Percentiles rank a stretch among this genome's conserved stretches.
Evolutionary conservation across 2,113 vertebrate genomes (phyloP).

Genomic region (Notechis scutatus): DNA sequence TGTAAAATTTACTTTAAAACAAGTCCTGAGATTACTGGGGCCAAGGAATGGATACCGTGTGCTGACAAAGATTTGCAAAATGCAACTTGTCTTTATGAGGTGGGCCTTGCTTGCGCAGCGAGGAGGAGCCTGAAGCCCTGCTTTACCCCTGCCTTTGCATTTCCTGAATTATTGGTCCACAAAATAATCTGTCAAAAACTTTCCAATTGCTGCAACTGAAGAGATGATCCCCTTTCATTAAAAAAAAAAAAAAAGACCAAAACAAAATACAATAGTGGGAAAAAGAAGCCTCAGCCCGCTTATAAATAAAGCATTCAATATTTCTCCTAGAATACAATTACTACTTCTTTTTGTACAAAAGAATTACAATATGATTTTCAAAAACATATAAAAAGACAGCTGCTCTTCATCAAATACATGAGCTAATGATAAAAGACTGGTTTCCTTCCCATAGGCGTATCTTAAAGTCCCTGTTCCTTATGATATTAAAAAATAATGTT

Average conservation of each 20-base stretch:
- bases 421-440: constrained; percentile 81
- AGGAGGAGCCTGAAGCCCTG: constrained; percentile 72
- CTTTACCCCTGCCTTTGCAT: constrained; percentile 73
- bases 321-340: constrained; percentile 85
- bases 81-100: constrained; percentile 70
- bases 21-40: constrained; percentile 78
- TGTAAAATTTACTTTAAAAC: constrained; percentile 51
- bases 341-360: constrained; percentile 85
- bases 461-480: constrained; percentile 73
- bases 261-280: neutral
- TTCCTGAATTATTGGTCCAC: constrained; percentile 89
- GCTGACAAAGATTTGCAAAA: constrained; percentile 66
- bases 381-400: constrained; percentile 87
- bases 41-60: constrained; percentile 68
- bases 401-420: constrained; percentile 83
- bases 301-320: constrained; percentile 87
- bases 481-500: constrained; percentile 70
- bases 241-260: constrained; percentile 77
- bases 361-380: constrained; percentile 88
- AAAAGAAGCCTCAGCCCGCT: constrained; percentile 79
- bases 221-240: constrained; percentile 81
- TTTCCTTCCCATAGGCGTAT: constrained; percentile 70
- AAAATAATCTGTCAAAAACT: constrained; percentile 79
- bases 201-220: constrained; percentile 73
- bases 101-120: constrained; percentile 74